These are phyloP conservation scores for Centropyge bicolor DNA, from an alignment of 2,797 vertebrate species.

Conservation along the genomic window DNA sequence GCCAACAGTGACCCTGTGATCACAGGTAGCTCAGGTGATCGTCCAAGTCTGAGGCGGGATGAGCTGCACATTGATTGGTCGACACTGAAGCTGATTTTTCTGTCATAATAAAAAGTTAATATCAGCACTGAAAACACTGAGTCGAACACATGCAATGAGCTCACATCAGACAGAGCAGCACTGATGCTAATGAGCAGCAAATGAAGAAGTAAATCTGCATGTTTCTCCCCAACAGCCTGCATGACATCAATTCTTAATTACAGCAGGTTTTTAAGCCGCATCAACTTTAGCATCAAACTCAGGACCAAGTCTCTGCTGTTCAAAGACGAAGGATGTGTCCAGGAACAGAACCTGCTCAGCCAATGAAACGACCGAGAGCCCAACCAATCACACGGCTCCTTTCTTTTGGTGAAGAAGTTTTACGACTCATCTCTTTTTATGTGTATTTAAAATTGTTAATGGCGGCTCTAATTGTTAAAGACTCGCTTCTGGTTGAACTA, in stretches of 20 bases:
- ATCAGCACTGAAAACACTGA: neutral
- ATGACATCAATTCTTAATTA: slow-evolving; percentile 11
- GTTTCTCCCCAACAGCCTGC: neutral
- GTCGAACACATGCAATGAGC: neutral
- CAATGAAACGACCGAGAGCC: neutral
- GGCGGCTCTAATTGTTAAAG: neutral
- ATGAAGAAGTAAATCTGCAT: neutral
- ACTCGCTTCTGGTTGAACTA: slow-evolving; percentile 4
- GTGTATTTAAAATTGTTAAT: neutral
- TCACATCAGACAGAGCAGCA: neutral
- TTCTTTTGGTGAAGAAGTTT: neutral
- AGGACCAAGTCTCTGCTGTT: neutral
- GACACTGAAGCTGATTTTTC: no score
- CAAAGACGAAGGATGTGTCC: neutral
- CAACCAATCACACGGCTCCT: neutral
- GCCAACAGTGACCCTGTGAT: neutral
- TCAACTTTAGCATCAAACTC: neutral
- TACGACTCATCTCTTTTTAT: neutral
- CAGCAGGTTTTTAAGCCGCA: neutral
- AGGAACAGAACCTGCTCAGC: neutral
- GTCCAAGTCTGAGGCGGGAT: no score
- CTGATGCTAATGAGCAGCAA: no score
- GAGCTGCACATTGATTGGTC: no score
- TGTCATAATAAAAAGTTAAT: neutral
- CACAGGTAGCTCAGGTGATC: neutral